phyloP scores from a whole-genome alignment of 2,113 vertebrate genomes.

The Ranitomeya imitator region DNA sequence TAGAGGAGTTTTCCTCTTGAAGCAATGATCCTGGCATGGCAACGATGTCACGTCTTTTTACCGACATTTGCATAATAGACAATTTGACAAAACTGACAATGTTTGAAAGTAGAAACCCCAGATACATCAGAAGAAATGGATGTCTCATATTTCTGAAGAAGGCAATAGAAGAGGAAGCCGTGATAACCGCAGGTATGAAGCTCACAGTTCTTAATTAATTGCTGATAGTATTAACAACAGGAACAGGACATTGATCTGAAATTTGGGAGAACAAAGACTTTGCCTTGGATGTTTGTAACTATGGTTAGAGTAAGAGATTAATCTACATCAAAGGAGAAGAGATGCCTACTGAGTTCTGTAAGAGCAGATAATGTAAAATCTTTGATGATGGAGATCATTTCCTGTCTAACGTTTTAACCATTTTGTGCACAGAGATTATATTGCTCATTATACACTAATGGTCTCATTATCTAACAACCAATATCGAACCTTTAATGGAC shows the following conservation, averaged over 20 bases:
- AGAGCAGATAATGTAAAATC: slow-evolving; percentile 16
- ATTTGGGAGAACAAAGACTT: slow-evolving; percentile 15
- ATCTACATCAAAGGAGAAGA: slow-evolving; percentile 23
- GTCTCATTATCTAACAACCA: neutral
- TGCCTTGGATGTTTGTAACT: slow-evolving; percentile 3
- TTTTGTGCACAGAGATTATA: neutral
- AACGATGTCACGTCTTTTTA: neutral
- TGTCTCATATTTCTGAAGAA: neutral
- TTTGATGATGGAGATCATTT: neutral
- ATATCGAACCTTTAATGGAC: too few species aligned
- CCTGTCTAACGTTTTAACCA: neutral
- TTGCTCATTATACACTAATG: neutral
- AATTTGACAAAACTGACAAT: neutral
- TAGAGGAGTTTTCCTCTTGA: neutral
- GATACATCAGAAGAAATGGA: neutral
- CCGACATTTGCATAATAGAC: neutral
- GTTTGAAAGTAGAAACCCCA: neutral
- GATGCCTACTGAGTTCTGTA: slow-evolving; percentile 25
- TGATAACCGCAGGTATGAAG: slow-evolving; percentile 18
- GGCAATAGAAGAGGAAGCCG: neutral
- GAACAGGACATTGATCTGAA: slow-evolving; percentile 19
- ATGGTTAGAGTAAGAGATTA: slow-evolving; percentile 26
- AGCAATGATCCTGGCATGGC: neutral
- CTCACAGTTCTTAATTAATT: slow-evolving; percentile 9
- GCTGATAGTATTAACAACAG: slow-evolving; percentile 11